Base-by-base conservation (phyloP, 2,113 vertebrate genomes). In the Campylomormyrus tamandua region DNA sequence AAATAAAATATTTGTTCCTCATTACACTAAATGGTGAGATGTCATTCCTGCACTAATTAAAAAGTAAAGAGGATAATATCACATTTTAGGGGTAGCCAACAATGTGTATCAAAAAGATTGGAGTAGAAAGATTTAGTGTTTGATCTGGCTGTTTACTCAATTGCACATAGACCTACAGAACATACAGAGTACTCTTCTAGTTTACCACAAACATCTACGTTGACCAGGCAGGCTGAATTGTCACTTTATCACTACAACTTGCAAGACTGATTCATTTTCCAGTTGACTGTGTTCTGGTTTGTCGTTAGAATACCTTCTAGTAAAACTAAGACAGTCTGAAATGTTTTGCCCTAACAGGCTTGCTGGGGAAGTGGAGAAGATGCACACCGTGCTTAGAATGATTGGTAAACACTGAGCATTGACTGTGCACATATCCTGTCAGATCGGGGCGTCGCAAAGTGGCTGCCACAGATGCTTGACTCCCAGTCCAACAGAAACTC, bases 11-110 rank as follows among this genome's bases (percentile, higher is more conserved):
- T 24, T 46, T 53, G 27, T 17, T 89, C 49, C 53, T n/a, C 89
- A 89, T 89, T 45, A 56, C 24, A 74, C 50, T 50, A 84, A 83
- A 89, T 39, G 49, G 24, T 48, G 49, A 83, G 42, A 58, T 62
- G 11, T 3, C 52, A 84, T 89, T 85, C 89, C 80, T 62, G 52
- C 89, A 85, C 35, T 89, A 52, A 45, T 83, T 17, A 84, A 39
- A 17, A 83, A 84, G 89, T 77, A 70, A 89, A 83, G 17, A 89
- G 50, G 46, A 39, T 53, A 35, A 83, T 83, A 31, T 45, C 50
- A 56, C 88, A 58, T 89, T 89, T 49, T 49, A 62, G 42, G 62
- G 56, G 62, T 89, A 90, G 86, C 84, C 89, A 88, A 52, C 85
- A 83, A 35, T 83, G 46, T 49, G 58, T 50, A 90, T 70, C 70